phyloP scores from a whole-genome alignment of 2,113 vertebrate species.

The Meriones unguiculatus region DNA sequence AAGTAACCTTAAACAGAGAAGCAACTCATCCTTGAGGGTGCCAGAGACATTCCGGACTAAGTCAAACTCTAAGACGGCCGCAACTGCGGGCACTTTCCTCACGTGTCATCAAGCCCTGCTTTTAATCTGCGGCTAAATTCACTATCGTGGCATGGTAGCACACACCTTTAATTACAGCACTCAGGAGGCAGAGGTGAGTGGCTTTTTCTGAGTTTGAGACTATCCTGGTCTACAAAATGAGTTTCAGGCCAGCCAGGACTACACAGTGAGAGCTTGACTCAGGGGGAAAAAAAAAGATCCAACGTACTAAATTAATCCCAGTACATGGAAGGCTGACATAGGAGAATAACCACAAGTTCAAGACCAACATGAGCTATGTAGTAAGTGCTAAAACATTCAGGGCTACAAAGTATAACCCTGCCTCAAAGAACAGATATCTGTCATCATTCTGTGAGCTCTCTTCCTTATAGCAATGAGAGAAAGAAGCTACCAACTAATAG shows the following conservation, averaged over 20 bases:
- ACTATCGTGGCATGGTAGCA: background rate
- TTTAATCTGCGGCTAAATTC: background rate
- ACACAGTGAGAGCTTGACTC: background rate
- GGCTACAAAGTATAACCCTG: background rate
- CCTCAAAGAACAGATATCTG: background rate
- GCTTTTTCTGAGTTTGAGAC: background rate
- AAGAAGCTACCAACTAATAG: background rate
- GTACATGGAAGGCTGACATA: background rate
- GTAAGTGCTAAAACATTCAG: too few species aligned
- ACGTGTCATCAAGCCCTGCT: background rate
- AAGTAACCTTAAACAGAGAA: background rate
- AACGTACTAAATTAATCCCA: background rate
- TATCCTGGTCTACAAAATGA: background rate
- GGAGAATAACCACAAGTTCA: background rate
- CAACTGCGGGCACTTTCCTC: too few species aligned
- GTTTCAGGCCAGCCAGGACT: background rate
- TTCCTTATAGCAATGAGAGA: background rate
- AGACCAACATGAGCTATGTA: background rate
- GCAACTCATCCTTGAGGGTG: fast-evolving
- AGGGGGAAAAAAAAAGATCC: background rate
- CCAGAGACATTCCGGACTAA: background rate
- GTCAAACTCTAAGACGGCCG: background rate
- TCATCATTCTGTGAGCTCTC: background rate
- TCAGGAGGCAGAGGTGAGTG: background rate
- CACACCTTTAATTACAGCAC: background rate